A percentile compares a stretch with the other conserved stretches of the same genome.
These are phyloP conservation scores for Loriculus beryllinus DNA, from an alignment of 2,797 vertebrate genomes.

Conservation along the genomic window DNA sequence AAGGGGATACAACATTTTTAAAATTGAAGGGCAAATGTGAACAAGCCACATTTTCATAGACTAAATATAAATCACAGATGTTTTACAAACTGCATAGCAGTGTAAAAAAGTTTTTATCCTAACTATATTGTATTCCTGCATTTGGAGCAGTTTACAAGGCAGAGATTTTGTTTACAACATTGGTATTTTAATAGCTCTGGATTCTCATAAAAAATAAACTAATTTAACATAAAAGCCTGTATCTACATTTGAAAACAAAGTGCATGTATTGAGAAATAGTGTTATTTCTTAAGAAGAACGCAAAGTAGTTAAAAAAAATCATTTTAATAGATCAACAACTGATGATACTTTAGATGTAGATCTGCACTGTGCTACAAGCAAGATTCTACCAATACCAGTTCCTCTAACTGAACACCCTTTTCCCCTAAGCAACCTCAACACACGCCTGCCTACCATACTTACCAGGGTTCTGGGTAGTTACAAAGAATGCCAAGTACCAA, in stretches of 20 bases:
- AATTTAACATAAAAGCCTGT: constrained; percentile 58
- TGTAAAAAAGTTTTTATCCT: constrained; percentile 54
- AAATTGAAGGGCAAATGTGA: constrained; percentile 60
- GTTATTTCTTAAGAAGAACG: constrained; percentile 48
- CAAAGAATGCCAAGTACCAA: constrained; percentile 42
- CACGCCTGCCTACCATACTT: background rate
- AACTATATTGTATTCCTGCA: constrained; percentile 62
- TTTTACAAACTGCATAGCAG: constrained; percentile 71
- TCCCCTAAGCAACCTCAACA: constrained; percentile 14
- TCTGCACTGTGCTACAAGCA: constrained; percentile 48
- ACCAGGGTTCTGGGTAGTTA: background rate
- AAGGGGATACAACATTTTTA: constrained; percentile 38
- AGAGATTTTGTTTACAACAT: constrained; percentile 61
- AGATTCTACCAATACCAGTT: constrained; percentile 37
- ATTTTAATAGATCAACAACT: constrained; percentile 24
- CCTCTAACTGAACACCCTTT: constrained; percentile 23
- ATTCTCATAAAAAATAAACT: constrained; percentile 67
- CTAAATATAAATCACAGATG: constrained; percentile 21
- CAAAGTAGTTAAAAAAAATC: constrained; percentile 50
- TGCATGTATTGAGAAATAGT: constrained; percentile 69
- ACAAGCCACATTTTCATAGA: constrained; percentile 50
- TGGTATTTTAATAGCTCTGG: constrained; percentile 66
- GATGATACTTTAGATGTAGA: constrained; percentile 34
- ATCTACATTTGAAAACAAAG: constrained; percentile 67
- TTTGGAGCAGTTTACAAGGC: constrained; percentile 68